Base-by-base conservation (phyloP, 2,797 vertebrate species). In the Molossus molossus region DNA sequence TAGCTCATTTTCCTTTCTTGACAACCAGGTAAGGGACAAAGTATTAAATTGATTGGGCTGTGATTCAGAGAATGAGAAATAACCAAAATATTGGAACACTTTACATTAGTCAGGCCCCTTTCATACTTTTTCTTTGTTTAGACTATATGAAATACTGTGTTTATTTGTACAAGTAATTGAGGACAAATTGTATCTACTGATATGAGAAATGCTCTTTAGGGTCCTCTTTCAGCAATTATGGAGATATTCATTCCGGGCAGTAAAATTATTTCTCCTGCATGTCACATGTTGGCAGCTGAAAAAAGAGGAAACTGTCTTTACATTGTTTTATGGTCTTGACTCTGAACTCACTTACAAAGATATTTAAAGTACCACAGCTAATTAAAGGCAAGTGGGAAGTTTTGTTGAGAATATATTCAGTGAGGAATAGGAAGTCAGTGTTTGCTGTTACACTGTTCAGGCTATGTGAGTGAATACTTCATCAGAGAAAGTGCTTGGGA, bases 401-500 rank as follows among this genome's bases (percentile, higher is more conserved):
- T 92, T 76, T 84, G 4, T 70, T 60, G 40, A 88, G 60, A 60
- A 50, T 50, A 29, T 92, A 21, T 62, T 96, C 58, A 57, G 25
- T 37, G 14, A 95, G 33, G 25, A 18, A 37, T 3, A 69, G 45
- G 40, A 58, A 60, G 3, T 33, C 23, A 37, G 5, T 67, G 15
- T 87, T 65, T 70, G 58, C 48, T 75, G 6, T 73, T 73, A 15
- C 21, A 21, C 72, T 86, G 25, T 80, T 62, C 8, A 84, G 29
- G 37, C 14, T 67, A 0, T 75, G 37, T n/a, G 45, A 33, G 37
- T n/a, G 53, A 33, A 50, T 60, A 40, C 10, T 45, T 62, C 40
- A 79, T 70, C 9, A 2, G 69, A 82, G 33, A 72, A 45, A 72
- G 18, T 76, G 67, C 53, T 53, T 87, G 18, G 13, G 18, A 64